phyloP scores from a whole-genome alignment of 2,113 vertebrate genomes.

The Turnix velox region DNA sequence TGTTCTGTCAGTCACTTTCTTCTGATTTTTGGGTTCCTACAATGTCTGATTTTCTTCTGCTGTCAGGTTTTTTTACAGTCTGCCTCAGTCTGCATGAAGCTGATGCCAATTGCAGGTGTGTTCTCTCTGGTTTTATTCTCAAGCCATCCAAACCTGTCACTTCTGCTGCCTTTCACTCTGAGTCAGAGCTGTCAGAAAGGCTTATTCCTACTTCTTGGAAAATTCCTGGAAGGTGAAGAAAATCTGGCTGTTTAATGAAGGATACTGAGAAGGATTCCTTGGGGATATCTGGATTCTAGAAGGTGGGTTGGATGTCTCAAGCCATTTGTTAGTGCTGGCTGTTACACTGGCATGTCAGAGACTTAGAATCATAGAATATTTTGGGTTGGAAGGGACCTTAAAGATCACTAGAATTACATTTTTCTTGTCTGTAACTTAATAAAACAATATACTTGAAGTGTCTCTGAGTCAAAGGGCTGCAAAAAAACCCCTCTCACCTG shows the following conservation, averaged over 20 bases:
- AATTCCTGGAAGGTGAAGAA: not conserved
- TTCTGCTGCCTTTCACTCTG: not conserved
- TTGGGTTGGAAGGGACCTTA: no score
- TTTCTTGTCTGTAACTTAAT: not conserved
- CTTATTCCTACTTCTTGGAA: not conserved
- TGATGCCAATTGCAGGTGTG: not conserved
- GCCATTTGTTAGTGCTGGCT: accelerated
- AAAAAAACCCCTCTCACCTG: not conserved
- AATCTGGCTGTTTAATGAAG: not conserved
- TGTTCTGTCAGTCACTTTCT: conserved; percentile 6
- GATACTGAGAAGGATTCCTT: not conserved
- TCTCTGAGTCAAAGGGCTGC: not conserved
- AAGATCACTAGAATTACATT: no score
- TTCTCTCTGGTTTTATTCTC: not conserved
- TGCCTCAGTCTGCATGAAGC: not conserved
- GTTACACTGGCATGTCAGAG: not conserved
- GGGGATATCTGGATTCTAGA: accelerated
- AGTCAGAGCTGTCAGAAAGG: not conserved
- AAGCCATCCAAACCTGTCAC: not conserved
- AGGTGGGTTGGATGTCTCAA: not conserved
- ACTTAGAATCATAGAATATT: no score
- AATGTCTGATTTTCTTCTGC: not conserved
- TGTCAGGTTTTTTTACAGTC: not conserved
- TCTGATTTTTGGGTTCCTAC: not conserved
- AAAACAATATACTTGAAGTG: not conserved